Conservation (phyloP, 2,797 vertebrate genomes). For the Hozukius guyotensis region DNA sequence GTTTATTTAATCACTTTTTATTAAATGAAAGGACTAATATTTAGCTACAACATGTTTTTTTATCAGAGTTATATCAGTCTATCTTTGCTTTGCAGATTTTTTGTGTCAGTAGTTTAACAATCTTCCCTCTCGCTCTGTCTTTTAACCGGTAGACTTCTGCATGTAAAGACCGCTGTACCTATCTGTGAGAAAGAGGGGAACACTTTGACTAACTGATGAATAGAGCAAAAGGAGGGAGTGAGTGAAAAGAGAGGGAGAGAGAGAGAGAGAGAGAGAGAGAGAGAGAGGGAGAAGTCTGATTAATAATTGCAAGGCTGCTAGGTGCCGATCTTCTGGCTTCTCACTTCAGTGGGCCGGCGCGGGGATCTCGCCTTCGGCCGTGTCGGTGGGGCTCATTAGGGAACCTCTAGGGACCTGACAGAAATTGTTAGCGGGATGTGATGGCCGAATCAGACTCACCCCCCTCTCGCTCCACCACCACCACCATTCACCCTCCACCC, state of each 20-base stretch:
- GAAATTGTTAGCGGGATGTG: slow-evolving; percentile 94
- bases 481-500: slow-evolving; percentile 13
- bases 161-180: slow-evolving; percentile 7
- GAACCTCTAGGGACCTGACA: slow-evolving; percentile 90
- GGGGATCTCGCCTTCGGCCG: slow-evolving; percentile 92
- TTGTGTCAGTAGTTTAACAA: not conserved
- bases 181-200: slow-evolving; percentile 39
- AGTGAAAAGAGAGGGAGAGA: slow-evolving; percentile 44
- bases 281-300: slow-evolving; percentile 81
- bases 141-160: not conserved
- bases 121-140: not conserved
- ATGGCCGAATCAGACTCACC: slow-evolving; percentile 87
- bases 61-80: not conserved
- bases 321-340: slow-evolving; percentile 85
- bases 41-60: not conserved
- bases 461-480: slow-evolving; percentile 1
- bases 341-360: slow-evolving; percentile 91
- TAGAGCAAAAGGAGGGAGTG: slow-evolving; percentile 69
- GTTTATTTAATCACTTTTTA: not conserved
- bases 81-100: not conserved
- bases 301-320: slow-evolving; percentile 84
- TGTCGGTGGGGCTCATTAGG: slow-evolving; percentile 97
- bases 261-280: slow-evolving; percentile 33
- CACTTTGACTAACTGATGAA: slow-evolving; percentile 87
- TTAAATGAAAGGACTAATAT: accelerated